Base-by-base conservation (phyloP, 1,140 invertebrate genomes). In the Diachasma alloeum region DNA sequence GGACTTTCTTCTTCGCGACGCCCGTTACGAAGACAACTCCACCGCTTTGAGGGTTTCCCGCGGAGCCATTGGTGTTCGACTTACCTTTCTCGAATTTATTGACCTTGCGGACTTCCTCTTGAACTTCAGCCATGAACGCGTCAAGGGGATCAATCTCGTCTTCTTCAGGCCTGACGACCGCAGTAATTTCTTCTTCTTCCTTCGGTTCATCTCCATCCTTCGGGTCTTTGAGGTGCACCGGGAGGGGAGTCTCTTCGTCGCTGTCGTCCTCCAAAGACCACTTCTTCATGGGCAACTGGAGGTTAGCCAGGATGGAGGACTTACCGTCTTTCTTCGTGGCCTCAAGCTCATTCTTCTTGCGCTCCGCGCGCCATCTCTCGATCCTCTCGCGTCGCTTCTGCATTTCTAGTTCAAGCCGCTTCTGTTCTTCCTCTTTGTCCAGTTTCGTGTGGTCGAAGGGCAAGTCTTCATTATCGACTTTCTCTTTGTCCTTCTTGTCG, bases 71-170 rank as follows among this genome's bases (percentile, higher is more conserved):
- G 77, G 91, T 91, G 78, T 92, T 91, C 4, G 86, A 80, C 31
- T 68, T 39, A 17, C 66, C 31, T 17, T 68, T 68, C 4, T 68
- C 66, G 31, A 68, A 13, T 9, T 68, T 68, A 11, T 68, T 68
- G 36, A 97, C 95, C 88, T 97, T 96, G n/a, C 96, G 91, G 15
- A 98, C 97, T 92, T 98, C 97, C 83, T 94, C 94, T 86, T 95
- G 93, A 13, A 96, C 94, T 87, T 92, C 96, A 86, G 95, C 93
- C 98, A 99, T 99, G 85, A 96, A 99, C 8, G 97, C 97, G 93
- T 99, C 97, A 6, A 99, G 89, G 13, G 98, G 97, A 92, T 99
- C 98, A 66, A 98, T 93, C 88, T 98, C 97, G 78, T 97, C 90
- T 78, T 92, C 91, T 67, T 89, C 90, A 36, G 31, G 13, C 83